Base-by-base conservation (phyloP, 2,797 vertebrate genomes). In the Sebastiscus tertius region DNA sequence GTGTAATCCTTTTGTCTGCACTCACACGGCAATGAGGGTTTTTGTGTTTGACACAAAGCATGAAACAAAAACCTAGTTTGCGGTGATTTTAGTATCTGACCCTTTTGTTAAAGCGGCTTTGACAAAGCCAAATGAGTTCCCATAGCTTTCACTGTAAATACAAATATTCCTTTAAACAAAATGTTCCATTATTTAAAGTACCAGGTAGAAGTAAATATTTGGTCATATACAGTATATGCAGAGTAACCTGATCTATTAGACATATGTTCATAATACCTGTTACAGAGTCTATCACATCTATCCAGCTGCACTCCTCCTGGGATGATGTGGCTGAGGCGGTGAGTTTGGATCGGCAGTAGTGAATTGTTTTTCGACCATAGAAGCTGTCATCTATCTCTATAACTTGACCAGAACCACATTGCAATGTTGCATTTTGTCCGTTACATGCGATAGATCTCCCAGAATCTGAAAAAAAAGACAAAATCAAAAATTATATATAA, bases 391-490 rank as follows among this genome's bases (percentile, higher is more conserved):
- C 96, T 31, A 99, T 92, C 75, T 96, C 92, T 83, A 99, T 95
- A 56, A 98, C 97, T 87, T 97, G 93, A 85, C 97, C 98, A 0
- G 96, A 98, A n/a, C 96, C 97, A 60, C 97, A 99, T 59, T 97
- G 96, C 64, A 97, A 76, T 7, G 97, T 97, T 60, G 95, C 96
- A n/a, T 97, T 97, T 84, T 94, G 93, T n/a, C 95, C 95, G 8
- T 94, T 90, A 67, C 98, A 99, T 36, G 96, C 96, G 62, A 99
- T 91, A 58, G 95, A 95, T 82, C 84, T 94, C 66, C 95, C 94
- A 16, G 88, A 93, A 87, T 97, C 98, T 99, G 82, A 67, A 59
- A 64, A 64, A 24, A 18, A 3, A 61, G 74, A 72, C 64, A 55
- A 36, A 34, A 24, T 6, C 3, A 63, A 29, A 3, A 70, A 14